Base-by-base conservation (phyloP, 1,140 invertebrate genomes). In the Papilio helenus region DNA sequence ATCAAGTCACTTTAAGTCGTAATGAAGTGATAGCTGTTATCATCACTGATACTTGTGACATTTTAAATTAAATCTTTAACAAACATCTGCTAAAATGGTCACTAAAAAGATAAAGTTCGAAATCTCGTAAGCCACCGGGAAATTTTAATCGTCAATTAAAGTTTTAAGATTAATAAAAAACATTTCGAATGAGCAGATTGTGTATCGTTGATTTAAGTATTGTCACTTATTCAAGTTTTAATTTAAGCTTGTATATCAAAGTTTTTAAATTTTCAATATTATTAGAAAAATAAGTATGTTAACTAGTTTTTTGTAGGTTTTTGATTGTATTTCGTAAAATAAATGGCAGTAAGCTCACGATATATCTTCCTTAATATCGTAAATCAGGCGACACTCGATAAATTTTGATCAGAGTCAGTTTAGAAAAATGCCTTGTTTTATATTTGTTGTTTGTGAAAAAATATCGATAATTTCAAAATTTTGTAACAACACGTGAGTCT, bases 311-410 rank as follows among this genome's bases (percentile, higher is more conserved):
- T 39, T 8, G 8, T 8, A 8, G 3, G 0, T 65, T 65, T 29
- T 68, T 68, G 12, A 65, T 3, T 34, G 1, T 68, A 29, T 68
- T 16, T 68, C 14, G 16, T 68, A 18, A 68, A 16, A 65, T 68
- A 68, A 68, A 68, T 68, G 26, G 1, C 61, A 68, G 10, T 4
- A 68, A 68, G 61, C 61, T 18, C 61, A 29, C 34, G 61, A 68
- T 68, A 29, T 68, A 68, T 68, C 61, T 29, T 68, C 61, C 61
- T 34, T 68, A 18, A 34, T 68, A 12, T 34, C 61, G 61, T 68
- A 68, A 68, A 68, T 68, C 61, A 68, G 26, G 14, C 61, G 61
- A 34, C 18, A 34, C 26, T 68, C 61, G 61, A 68, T 68, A 68
- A 16, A 68, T 68, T 68, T 68, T 68, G 61, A 68, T 68, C 61